These are phyloP conservation scores for Gymnocephalus cernua DNA, from an alignment of 2,113 vertebrate genomes.

Conservation along the genomic window DNA sequence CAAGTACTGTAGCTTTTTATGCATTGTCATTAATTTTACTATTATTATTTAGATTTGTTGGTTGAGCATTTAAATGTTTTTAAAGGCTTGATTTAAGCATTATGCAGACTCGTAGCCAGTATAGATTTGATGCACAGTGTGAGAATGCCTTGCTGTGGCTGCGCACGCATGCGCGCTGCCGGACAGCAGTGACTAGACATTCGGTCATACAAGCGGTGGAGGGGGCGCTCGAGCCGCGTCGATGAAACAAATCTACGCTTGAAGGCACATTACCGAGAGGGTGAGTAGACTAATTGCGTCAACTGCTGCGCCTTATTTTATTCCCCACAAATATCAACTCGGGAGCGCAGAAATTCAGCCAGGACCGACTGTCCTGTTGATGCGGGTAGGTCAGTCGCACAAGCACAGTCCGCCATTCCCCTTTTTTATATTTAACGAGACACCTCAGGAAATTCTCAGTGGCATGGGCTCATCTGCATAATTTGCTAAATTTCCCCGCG, in stretches of 20 bases:
- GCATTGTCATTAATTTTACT: not conserved
- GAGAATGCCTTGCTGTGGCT: constrained; percentile 1
- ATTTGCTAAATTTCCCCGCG: constrained; percentile 45
- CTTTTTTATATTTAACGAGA: constrained; percentile 63
- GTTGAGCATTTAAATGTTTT: not conserved
- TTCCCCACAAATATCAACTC: constrained; percentile 22
- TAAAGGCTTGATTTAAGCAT: not conserved
- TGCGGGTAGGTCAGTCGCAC: constrained; percentile 78
- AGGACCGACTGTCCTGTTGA: constrained; percentile 54
- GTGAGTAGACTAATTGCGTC: constrained; percentile 75
- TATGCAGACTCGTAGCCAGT: not conserved
- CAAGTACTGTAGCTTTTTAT: not conserved
- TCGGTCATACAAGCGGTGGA: constrained; percentile 77
- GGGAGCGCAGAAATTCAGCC: constrained; percentile 48
- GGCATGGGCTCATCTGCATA: constrained; percentile 42
- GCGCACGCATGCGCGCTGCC: constrained; percentile 75
- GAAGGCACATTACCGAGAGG: constrained; percentile 71
- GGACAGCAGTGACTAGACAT: constrained; percentile 77
- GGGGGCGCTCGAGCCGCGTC: constrained; percentile 81
- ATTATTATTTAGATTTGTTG: not conserved
- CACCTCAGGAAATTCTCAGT: constrained; percentile 33
- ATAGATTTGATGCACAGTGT: not conserved
- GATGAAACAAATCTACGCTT: constrained; percentile 72
- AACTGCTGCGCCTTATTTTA: constrained; percentile 47
- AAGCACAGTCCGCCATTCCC: constrained; percentile 82